Evolutionary conservation across 92 coral and sea anemone species (phyloP).

Genomic region (Porites evermanni): DNA sequence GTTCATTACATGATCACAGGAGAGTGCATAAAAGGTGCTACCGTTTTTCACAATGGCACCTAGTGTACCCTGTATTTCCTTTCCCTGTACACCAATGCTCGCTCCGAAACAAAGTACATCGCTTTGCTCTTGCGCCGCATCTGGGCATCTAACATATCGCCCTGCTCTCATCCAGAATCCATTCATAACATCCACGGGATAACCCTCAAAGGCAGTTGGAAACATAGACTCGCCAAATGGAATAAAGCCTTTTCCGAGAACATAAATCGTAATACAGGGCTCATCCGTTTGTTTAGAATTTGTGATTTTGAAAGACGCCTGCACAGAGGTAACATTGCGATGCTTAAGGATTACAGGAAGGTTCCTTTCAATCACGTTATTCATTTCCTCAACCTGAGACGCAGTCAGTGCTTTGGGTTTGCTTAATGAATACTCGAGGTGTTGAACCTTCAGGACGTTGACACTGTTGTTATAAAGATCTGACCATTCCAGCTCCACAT

Average conservation of each 20-base stretch:
- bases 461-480: slow-evolving; percentile 2
- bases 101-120: slow-evolving; percentile 21
- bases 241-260: slow-evolving; percentile 57
- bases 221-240: slow-evolving; percentile 46
- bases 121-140: background rate
- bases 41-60: slow-evolving; percentile 37
- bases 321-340: slow-evolving; percentile 22
- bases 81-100: slow-evolving; percentile 37
- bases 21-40: slow-evolving; percentile 9
- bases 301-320: slow-evolving; percentile 25
- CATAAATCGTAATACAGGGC: slow-evolving; percentile 48
- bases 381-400: slow-evolving; percentile 15
- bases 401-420: background rate
- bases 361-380: slow-evolving; percentile 7
- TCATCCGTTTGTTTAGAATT: slow-evolving; percentile 13
- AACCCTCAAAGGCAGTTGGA: background rate
- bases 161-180: slow-evolving; percentile 17
- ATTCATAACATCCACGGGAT: slow-evolving; percentile 36
- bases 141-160: background rate
- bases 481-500: background rate
- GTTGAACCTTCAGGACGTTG: background rate
- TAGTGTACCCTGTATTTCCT: slow-evolving; percentile 22
- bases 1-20: slow-evolving; percentile 44
- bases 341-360: background rate
- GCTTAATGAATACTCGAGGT: slow-evolving; percentile 3